Conservation (phyloP, 2,888 invertebrate species). For the Melanotus villosus region DNA sequence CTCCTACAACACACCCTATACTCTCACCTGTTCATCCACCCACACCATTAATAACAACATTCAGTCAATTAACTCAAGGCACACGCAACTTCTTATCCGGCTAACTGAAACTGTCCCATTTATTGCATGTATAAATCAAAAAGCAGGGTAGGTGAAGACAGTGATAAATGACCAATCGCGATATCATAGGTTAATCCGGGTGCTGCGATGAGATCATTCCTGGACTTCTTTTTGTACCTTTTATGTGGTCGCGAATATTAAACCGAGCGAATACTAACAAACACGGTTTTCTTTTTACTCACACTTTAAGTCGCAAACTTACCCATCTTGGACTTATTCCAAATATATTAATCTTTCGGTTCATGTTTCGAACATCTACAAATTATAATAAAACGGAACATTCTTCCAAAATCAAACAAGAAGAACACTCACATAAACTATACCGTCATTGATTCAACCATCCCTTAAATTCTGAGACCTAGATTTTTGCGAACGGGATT, state of each 20-base stretch:
- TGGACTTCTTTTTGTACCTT: slow-evolving; percentile 24
- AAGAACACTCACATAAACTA: no score
- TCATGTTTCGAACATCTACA: background rate
- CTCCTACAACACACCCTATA: slow-evolving; percentile 76
- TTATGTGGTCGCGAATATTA: slow-evolving; percentile 12
- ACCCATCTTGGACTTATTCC: background rate
- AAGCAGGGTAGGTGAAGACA: slow-evolving; percentile 37
- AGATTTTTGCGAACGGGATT: background rate
- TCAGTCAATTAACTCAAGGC: slow-evolving; percentile 40
- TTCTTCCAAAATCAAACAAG: background rate
- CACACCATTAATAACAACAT: slow-evolving; percentile 44
- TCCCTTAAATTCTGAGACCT: slow-evolving; percentile 20
- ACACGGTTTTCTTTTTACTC: background rate
- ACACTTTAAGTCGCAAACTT: background rate
- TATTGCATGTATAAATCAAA: slow-evolving; percentile 47
- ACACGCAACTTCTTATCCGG: slow-evolving; percentile 35
- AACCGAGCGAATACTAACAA: slow-evolving; percentile 5
- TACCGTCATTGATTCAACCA: background rate
- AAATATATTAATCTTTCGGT: background rate
- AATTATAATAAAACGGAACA: background rate
- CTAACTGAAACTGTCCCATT: slow-evolving; percentile 38
- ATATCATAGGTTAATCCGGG: slow-evolving; percentile 48
- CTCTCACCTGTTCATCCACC: slow-evolving; percentile 48
- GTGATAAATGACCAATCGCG: slow-evolving; percentile 48
- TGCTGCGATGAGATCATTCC: slow-evolving; percentile 19